Percentiles rank a stretch among this genome's conserved stretches.
These are phyloP conservation scores for Hemitrygon akajei DNA, from an alignment of 2,797 vertebrate species.

Conservation along the genomic window DNA sequence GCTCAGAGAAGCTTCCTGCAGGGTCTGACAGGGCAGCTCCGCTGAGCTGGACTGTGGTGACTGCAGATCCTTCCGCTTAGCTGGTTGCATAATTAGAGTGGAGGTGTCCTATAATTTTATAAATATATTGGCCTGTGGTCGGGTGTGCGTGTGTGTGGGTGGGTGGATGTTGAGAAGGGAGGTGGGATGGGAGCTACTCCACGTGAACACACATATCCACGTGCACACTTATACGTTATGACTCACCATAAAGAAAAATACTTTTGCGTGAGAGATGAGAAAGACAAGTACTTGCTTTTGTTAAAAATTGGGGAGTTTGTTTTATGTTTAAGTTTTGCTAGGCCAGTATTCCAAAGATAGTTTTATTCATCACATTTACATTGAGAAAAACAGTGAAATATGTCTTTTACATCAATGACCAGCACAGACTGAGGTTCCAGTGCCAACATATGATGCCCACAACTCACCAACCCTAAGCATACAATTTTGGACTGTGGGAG, in stretches of 20 bases:
- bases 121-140: neutral
- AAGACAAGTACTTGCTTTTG: neutral
- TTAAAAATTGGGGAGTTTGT: neutral
- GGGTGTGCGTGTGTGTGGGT: neutral
- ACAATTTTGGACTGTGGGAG: no score
- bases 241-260: constrained; percentile 21
- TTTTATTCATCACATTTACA: no score
- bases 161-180: neutral
- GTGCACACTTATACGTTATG: neutral
- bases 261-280: neutral
- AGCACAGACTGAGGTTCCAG: no score
- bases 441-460: no score
- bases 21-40: neutral
- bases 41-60: neutral
- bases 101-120: constrained; percentile 12
- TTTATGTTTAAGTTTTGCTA: neutral
- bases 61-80: neutral
- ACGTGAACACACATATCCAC: neutral
- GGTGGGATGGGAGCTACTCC: neutral
- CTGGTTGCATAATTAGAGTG: neutral
- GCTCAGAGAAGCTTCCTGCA: neutral
- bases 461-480: no score
- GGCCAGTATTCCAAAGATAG: neutral
- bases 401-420: no score
- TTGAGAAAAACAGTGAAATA: no score